Evolutionary conservation across 2,888 invertebrate genomes (phyloP), one percentile per base, ranked within the genome.

Genomic region (Cataglyphis altisquamis): DNA sequence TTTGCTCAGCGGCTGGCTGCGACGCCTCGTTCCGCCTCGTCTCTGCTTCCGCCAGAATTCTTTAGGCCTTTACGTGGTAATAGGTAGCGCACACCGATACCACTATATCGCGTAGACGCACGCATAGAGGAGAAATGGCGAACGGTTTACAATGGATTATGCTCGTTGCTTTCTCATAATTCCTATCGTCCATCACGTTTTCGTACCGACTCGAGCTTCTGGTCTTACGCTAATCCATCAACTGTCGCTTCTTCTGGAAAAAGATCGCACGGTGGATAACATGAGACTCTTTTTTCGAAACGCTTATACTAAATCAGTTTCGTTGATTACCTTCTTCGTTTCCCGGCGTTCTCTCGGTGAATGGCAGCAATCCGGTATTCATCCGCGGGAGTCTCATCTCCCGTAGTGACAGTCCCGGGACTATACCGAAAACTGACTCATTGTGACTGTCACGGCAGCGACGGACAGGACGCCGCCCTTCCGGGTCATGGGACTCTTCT

Each of bases 391-490:
- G 91, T 89, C 87, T 80, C 83, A 87, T 90, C 90, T 88, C 92
- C 92, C 90, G 92, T 89, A 86, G 92, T 87, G 91, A 88, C 87
- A 87, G 84, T 77, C 39, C 70, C 45, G 83, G 87, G 89, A 85
- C 84, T 88, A 87, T 88, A 89, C 85, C 88, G 86, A 85, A 91
- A 91, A 87, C 88, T 91, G 89, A 91, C 88, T 85, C 90, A 92
- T 91, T 87, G 91, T 90, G 87, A 89, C 86, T 90, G 90, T 87
- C 86, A 85, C 87, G 91, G 92, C 89, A 91, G 88, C 86, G 89
- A 83, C 88, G 87, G 86, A 83, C 55, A n/a, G 81, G 88, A 72
- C 86, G 89, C 88, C 89, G 90, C 88, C 91, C 90, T 92, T 92
- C 91, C 90, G 90, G 90, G 88, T 87, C 88, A 74, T 82, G 67